phyloP scores from a whole-genome alignment of 92 coral and sea anemone genomes.

The Umimayanthus kanabou region DNA sequence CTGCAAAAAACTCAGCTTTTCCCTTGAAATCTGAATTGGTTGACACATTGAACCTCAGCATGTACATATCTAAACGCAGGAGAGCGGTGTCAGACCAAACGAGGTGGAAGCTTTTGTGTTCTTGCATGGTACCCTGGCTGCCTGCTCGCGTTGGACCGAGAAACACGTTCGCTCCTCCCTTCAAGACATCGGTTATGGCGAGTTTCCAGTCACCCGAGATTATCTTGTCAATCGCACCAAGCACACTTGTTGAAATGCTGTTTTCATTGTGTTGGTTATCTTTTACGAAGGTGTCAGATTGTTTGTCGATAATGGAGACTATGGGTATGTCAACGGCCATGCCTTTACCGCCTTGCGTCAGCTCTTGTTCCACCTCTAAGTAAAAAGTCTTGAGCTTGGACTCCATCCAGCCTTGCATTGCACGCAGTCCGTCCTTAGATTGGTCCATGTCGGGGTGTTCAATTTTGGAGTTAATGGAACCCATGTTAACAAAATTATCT shows the following conservation, averaged over 20 bases:
- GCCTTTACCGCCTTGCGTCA: not conserved
- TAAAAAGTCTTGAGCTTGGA: not conserved
- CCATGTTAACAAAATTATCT: not conserved
- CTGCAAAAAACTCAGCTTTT: not conserved
- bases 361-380: no score
- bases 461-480: not conserved
- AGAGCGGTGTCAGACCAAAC: conserved; percentile 18
- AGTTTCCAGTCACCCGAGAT: conserved; percentile 9
- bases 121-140: no score
- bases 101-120: conserved; percentile 4
- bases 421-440: not conserved
- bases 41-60: not conserved
- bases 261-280: not conserved
- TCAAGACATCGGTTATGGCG: not conserved
- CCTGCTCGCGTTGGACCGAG: not conserved
- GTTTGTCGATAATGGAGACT: conserved; percentile 12
- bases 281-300: not conserved
- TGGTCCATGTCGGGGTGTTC: not conserved
- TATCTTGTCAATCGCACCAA: not conserved
- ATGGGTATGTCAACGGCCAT: not conserved
- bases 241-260: not conserved
- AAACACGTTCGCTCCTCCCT: conserved; percentile 1
- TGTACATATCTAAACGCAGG: not conserved
- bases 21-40: not conserved
- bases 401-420: conserved; percentile 16